phyloP scores from a whole-genome alignment of 1,140 invertebrate genomes.

The Heliconius melpomene region DNA sequence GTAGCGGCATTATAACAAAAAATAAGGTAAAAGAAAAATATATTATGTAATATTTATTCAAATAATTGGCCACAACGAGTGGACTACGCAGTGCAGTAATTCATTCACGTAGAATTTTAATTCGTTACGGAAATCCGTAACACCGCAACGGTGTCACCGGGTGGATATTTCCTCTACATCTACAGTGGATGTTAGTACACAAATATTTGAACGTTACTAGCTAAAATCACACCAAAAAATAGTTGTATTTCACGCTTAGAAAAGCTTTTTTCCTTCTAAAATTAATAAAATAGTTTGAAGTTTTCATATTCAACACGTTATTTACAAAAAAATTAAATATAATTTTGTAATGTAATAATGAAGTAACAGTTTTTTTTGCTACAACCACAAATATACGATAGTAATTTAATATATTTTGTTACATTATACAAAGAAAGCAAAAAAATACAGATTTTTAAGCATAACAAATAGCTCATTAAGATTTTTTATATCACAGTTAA shows the following conservation, averaged over 20 bases:
- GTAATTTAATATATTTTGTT: too few species aligned
- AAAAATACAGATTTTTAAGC: too few species aligned
- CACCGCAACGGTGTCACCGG: conserved; percentile 45
- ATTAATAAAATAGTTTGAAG: background rate
- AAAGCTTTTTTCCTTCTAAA: too few species aligned
- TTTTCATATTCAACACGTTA: too few species aligned
- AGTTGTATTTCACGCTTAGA: background rate
- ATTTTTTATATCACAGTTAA: background rate
- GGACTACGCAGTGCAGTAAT: conserved; percentile 48
- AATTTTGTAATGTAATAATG: too few species aligned
- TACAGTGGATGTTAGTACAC: conserved; percentile 10
- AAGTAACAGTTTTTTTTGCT: too few species aligned
- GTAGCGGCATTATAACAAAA: conserved; percentile 18
- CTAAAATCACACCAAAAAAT: background rate
- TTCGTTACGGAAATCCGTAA: conserved; percentile 69
- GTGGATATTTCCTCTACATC: conserved; percentile 33
- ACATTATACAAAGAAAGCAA: too few species aligned
- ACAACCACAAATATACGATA: too few species aligned
- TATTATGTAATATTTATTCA: conserved; percentile 45
- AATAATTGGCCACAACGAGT: conserved; percentile 47
- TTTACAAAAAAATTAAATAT: too few species aligned
- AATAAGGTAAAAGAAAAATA: conserved; percentile 22
- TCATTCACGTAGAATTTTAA: conserved; percentile 76
- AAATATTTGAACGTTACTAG: conserved; percentile 16
- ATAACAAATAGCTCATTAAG: background rate